Evolutionary conservation across 2,888 invertebrate genomes (phyloP).

Genomic region (Caenorhabditis uteleia): DNA sequence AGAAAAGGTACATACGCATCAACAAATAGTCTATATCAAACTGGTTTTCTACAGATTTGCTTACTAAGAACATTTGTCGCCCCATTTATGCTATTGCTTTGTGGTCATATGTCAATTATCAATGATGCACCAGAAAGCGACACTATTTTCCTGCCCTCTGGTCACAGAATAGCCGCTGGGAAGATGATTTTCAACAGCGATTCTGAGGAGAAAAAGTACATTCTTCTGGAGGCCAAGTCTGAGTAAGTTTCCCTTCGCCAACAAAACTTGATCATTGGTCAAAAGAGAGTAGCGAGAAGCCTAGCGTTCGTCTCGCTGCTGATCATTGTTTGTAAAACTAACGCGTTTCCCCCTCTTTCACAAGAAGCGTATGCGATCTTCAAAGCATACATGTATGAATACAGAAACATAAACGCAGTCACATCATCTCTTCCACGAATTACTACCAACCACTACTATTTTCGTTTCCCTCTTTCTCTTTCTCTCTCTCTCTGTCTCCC

Average conservation of each 20-base stretch:
- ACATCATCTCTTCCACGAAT: no score
- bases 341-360: no score
- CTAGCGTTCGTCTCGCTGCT: no score
- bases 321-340: no score
- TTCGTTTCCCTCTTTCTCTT: no score
- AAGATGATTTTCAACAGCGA: slow-evolving; percentile 9
- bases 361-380: no score
- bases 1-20: slow-evolving; percentile 53
- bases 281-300: no score
- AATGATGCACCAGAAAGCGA: slow-evolving; percentile 28
- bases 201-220: slow-evolving; percentile 22
- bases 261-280: neutral
- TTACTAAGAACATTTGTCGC: slow-evolving; percentile 49
- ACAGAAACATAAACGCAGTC: no score
- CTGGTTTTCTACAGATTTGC: slow-evolving; percentile 43
- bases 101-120: slow-evolving; percentile 50
- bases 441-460: no score
- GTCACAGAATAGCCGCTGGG: slow-evolving; percentile 27
- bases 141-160: slow-evolving; percentile 56
- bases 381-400: no score
- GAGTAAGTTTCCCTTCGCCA: slow-evolving; percentile 32
- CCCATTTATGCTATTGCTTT: slow-evolving; percentile 51
- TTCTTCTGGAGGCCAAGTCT: slow-evolving; percentile 35
- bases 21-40: neutral
- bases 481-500: no score